These are phyloP conservation scores for Tolypeutes matacus DNA, from an alignment of 2,797 vertebrate species.

Conservation along the genomic window DNA sequence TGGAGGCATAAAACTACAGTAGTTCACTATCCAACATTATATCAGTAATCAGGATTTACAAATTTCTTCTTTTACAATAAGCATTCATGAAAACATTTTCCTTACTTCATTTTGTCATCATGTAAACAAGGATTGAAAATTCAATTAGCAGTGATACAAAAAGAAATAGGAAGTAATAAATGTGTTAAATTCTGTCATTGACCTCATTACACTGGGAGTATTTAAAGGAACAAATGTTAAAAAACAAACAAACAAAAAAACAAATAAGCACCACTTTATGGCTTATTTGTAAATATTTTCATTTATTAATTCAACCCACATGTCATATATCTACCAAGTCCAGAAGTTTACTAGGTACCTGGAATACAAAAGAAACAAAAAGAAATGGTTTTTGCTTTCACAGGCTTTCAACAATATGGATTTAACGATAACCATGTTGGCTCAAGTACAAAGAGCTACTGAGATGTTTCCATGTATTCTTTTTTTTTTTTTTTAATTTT, in stretches of 20 bases:
- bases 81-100: slow-evolving; percentile 33
- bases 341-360: slow-evolving; percentile 14
- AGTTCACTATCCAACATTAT: neutral
- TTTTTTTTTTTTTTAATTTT: too few relatives aligned
- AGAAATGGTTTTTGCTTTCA: neutral
- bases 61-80: slow-evolving; percentile 29
- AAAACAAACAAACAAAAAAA: slow-evolving; percentile 46
- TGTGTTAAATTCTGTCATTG: neutral
- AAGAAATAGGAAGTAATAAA: neutral
- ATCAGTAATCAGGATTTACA: neutral
- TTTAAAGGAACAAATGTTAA: slow-evolving; percentile 43
- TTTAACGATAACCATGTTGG: slow-evolving; percentile 24
- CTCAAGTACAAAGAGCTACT: slow-evolving; percentile 16
- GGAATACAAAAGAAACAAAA: neutral
- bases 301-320: neutral
- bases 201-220: neutral
- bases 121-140: slow-evolving; percentile 42
- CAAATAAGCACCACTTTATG: neutral
- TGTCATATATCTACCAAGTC: neutral
- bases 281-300: neutral
- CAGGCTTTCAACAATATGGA: neutral
- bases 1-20: neutral
- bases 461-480: neutral
- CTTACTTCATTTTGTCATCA: neutral
- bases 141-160: neutral